phyloP scores from a whole-genome alignment of 2,797 vertebrate genomes.

The Trematomus bernacchii region DNA sequence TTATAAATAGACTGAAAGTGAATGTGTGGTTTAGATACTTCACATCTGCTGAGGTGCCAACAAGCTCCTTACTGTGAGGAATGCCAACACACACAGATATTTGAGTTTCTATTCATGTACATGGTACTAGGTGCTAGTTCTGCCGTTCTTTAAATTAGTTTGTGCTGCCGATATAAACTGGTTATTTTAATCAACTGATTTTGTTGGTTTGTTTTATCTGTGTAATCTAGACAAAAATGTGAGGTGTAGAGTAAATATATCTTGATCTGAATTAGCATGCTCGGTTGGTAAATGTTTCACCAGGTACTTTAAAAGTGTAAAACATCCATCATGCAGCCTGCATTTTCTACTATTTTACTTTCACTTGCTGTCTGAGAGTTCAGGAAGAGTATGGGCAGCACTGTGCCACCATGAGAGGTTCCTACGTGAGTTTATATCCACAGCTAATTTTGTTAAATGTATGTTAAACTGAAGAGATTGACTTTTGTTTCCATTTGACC shows the following conservation, averaged over 20 bases:
- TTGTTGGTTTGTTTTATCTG: too few relatives aligned
- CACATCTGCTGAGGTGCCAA: not conserved
- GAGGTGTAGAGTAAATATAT: too few relatives aligned
- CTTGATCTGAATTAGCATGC: too few relatives aligned
- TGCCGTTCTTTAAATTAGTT: too few relatives aligned
- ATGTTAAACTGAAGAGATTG: not conserved
- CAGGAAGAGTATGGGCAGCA: conserved; percentile 24
- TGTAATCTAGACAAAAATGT: too few relatives aligned
- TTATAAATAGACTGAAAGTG: not conserved
- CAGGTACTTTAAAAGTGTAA: too few relatives aligned
- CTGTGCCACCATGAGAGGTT: not conserved
- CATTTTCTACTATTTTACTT: conserved; percentile 1
- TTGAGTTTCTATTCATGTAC: not conserved
- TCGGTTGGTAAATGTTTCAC: too few relatives aligned
- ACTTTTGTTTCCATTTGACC: not conserved
- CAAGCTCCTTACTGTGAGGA: not conserved
- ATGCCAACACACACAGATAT: not conserved
- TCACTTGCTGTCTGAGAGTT: not conserved
- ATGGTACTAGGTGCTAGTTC: too few relatives aligned
- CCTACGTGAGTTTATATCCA: conserved; percentile 9
- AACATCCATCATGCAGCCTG: not conserved
- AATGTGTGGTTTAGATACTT: not conserved
- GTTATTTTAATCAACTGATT: too few relatives aligned
- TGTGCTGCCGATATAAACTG: too few relatives aligned
- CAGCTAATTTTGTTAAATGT: not conserved